Percentiles rank a stretch among this genome's conserved stretches.
These are phyloP conservation scores for Myotis planiceps DNA, from an alignment of 2,797 vertebrate species.

Conservation along the genomic window DNA sequence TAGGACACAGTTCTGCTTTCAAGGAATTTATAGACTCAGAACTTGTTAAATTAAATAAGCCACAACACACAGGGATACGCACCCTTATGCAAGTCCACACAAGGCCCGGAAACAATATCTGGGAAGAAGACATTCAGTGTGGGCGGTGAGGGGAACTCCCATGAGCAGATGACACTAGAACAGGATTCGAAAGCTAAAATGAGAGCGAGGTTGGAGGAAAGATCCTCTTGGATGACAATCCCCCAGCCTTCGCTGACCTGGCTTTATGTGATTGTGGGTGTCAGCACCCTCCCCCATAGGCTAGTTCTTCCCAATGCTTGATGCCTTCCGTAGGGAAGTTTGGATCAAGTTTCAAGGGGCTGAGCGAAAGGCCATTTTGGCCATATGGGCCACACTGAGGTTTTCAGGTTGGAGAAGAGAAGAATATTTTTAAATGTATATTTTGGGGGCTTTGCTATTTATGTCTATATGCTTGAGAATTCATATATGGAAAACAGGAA, in stretches of 20 bases:
- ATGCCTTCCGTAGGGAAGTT: neutral
- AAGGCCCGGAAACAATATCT: neutral
- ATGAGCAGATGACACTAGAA: neutral
- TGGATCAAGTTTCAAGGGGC: neutral
- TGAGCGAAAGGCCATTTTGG: neutral
- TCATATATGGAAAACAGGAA: neutral
- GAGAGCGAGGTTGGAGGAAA: neutral
- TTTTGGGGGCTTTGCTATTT: neutral
- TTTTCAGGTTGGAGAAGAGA: neutral
- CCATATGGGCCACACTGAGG: neutral
- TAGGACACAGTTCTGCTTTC: neutral
- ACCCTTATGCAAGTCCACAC: neutral
- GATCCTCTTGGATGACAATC: neutral
- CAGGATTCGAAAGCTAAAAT: neutral
- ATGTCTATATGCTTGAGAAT: neutral
- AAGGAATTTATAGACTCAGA: constrained; percentile 32
- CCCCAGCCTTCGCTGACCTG: neutral
- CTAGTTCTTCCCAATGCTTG: neutral
- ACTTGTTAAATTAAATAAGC: constrained; percentile 1
- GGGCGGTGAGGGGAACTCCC: neutral
- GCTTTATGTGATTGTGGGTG: too few relatives aligned
- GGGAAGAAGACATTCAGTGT: neutral
- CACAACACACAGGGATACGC: neutral
- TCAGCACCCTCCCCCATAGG: too few relatives aligned
- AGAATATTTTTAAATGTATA: neutral